Evolutionary conservation across 2,797 vertebrate genomes (phyloP).

Genomic region (Pseudochirops corinnae): DNA sequence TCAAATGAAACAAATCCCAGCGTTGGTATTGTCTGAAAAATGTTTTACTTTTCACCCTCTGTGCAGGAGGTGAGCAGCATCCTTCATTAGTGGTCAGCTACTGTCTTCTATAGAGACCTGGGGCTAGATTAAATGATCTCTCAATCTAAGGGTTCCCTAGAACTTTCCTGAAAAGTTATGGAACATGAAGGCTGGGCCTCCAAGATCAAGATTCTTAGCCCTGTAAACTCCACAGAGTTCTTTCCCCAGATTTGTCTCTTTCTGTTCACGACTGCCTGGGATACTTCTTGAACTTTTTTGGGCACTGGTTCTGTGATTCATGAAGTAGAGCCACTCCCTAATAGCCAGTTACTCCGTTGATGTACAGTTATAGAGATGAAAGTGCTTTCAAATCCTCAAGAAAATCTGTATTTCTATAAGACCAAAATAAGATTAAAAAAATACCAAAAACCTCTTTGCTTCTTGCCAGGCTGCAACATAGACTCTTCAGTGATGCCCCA

Average conservation of each 20-base stretch:
- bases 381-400: neutral
- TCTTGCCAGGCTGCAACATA: neutral
- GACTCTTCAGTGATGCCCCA: neutral
- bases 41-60: neutral
- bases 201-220: neutral
- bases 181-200: neutral
- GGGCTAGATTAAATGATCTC: neutral
- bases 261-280: neutral
- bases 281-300: neutral
- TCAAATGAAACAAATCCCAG: neutral
- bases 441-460: neutral
- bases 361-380: neutral
- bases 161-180: neutral
- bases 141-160: neutral
- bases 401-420: slow-evolving; percentile 6
- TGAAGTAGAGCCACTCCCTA: neutral
- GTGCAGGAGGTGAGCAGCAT: neutral
- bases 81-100: neutral
- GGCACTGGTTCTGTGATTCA: neutral
- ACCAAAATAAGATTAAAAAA: neutral
- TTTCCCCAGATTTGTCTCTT: neutral
- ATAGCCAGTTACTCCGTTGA: neutral
- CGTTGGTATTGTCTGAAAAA: neutral
- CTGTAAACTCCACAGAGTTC: neutral
- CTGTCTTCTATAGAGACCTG: neutral